phyloP scores from a whole-genome alignment of 2,113 vertebrate species.

The Macaca mulatta region DNA sequence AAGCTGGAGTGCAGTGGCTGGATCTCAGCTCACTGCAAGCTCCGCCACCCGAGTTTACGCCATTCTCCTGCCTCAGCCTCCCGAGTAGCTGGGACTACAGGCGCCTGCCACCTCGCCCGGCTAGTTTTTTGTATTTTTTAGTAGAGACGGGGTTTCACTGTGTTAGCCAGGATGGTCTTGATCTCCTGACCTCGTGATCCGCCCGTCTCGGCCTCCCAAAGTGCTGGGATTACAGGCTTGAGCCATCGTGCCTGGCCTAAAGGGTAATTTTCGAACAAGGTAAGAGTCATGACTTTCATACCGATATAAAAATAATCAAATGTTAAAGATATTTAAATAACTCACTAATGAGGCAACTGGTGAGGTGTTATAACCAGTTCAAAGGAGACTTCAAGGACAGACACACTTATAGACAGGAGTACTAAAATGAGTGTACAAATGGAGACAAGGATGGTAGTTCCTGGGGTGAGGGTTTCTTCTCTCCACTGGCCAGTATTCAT shows the following conservation, averaged over 20 bases:
- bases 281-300: neutral
- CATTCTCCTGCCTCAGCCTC: no score
- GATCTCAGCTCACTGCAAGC: no score
- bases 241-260: neutral
- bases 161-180: no score
- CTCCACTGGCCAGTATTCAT: neutral
- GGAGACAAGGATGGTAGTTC: neutral
- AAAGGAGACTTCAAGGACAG: neutral
- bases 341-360: slow-evolving; percentile 15
- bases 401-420: neutral
- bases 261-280: neutral
- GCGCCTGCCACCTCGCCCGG: no score
- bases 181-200: no score
- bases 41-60: no score
- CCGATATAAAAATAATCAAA: neutral
- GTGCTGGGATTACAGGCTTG: no score
- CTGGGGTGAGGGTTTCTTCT: neutral
- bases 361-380: neutral
- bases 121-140: no score
- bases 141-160: no score
- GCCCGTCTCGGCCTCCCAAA: no score
- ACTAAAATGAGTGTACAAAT: neutral
- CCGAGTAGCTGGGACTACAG: no score
- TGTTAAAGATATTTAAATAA: neutral
- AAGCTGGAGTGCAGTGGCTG: no score